Base-by-base conservation (phyloP, 2,797 vertebrate species). In the Paratrypauchen microcephalus region DNA sequence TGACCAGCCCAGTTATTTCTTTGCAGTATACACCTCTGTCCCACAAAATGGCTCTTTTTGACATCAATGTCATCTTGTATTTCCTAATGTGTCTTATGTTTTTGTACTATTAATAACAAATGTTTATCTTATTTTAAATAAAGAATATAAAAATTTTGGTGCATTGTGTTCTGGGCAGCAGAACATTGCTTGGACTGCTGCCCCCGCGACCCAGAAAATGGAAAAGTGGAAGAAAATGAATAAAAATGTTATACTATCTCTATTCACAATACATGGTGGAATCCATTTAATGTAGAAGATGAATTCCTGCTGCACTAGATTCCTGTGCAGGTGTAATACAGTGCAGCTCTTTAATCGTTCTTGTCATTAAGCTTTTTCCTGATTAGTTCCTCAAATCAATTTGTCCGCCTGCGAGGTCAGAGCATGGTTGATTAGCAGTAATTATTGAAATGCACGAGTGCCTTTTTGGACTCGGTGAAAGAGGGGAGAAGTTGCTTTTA, bases 91-190 rank as follows among this genome's bases (percentile, higher is more conserved):
- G 91, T 93, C 87, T 92, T 91, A 86, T 87, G 84, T 84, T 88
- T 92, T 93, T 93, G 82, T 93, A 93, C 83, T 92, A 91, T 91
- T 92, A 95, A 95, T 92, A 95, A 94, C 85, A 91, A 88, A 93
- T 92, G 82, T 87, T 96, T 96, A 94, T 91, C 86, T 95, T 96
- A 96, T 97, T 97, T 97, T 95, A 95, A 98, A 98, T 98, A 98
- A 98, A 98, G 93, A 94, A 95, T 26, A 28, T 47, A 95, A 91
- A 90, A 75, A 92, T 92, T 83, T 73, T n/a, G n/a, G n/a, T n/a
- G n/a, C n/a, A n/a, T n/a, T n/a, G n/a, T n/a, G n/a, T n/a, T n/a
- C n/a, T n/a, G n/a, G n/a, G n/a, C n/a, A n/a, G n/a, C n/a, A n/a
- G n/a, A n/a, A n/a, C n/a, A n/a, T n/a, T n/a, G n/a, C n/a, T n/a